phyloP scores from a whole-genome alignment of 2,113 vertebrate genomes.

The Marmota flaviventris region DNA sequence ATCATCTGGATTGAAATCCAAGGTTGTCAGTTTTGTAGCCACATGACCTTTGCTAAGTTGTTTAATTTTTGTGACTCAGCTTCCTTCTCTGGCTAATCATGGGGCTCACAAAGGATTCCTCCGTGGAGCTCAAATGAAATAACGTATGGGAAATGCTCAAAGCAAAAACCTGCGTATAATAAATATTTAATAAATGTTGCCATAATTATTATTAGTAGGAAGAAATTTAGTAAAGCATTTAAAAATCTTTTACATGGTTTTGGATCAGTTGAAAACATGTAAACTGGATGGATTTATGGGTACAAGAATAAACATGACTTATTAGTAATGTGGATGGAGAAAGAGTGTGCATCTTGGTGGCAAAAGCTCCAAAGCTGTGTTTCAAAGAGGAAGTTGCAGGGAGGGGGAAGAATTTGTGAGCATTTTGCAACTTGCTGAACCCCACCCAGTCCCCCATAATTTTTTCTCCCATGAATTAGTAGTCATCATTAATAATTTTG shows the following conservation, averaged over 20 bases:
- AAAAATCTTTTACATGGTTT: background rate
- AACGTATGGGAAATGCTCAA: background rate
- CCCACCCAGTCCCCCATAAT: background rate
- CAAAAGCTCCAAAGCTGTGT: background rate
- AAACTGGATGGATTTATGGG: background rate
- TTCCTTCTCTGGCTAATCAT: background rate
- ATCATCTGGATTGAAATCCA: background rate
- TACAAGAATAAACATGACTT: background rate
- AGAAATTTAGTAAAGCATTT: background rate
- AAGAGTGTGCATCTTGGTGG: background rate
- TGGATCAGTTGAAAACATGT: background rate
- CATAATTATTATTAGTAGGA: background rate
- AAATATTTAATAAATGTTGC: background rate
- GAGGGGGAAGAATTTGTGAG: background rate
- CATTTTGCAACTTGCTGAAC: background rate
- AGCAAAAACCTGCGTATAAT: background rate
- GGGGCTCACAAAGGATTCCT: background rate
- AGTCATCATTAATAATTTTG: background rate
- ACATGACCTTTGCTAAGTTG: background rate
- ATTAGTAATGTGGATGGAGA: background rate
- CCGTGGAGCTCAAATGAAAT: background rate
- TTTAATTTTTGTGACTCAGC: conserved; percentile 49
- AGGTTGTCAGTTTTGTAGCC: background rate
- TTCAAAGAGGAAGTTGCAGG: background rate
- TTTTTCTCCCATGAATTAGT: background rate